These are phyloP conservation scores for Augiades crinisus DNA, from an alignment of 2,888 invertebrate genomes.

Conservation along the genomic window DNA sequence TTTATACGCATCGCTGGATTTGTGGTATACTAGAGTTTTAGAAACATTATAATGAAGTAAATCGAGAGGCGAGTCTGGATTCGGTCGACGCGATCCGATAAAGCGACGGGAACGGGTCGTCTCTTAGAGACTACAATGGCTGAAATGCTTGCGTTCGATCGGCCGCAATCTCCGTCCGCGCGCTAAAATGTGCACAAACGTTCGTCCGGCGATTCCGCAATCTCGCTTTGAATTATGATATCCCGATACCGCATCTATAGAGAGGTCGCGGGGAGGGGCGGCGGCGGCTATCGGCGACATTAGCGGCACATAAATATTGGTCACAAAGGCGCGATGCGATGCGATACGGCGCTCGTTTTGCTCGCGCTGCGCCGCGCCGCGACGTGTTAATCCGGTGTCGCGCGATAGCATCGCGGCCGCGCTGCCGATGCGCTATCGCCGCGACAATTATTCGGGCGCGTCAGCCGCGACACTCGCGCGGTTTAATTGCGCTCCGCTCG, in stretches of 20 bases:
- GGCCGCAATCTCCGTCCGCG: conserved; percentile 2
- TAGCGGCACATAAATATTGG: conserved; percentile 25
- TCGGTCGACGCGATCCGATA: neutral
- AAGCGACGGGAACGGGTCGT: neutral
- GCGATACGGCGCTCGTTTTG: conserved; percentile 8
- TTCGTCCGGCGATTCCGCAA: conserved; percentile 15
- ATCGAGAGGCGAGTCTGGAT: neutral
- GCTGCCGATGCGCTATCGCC: conserved; percentile 12
- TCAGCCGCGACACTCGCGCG: neutral
- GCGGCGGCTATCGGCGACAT: conserved; percentile 18
- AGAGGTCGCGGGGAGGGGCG: neutral
- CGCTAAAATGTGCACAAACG: conserved; percentile 7
- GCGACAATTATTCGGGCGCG: conserved; percentile 14
- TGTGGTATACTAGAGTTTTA: neutral
- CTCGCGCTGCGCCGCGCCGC: conserved; percentile 13
- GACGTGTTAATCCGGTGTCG: conserved; percentile 22
- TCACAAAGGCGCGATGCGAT: conserved; percentile 22
- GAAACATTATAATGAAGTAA: neutral
- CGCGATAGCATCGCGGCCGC: conserved; percentile 11
- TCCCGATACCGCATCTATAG: conserved; percentile 18
- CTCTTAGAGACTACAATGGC: conserved; percentile 1
- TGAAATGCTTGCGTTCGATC: conserved; percentile 9
- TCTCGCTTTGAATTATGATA: conserved; percentile 22
- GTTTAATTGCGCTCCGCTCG: conserved; percentile 6
- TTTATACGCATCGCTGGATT: neutral